A percentile compares a stretch with the other conserved stretches of the same genome.
phyloP scores from a whole-genome alignment of 1,140 invertebrate genomes.

The Drosophila orena region DNA sequence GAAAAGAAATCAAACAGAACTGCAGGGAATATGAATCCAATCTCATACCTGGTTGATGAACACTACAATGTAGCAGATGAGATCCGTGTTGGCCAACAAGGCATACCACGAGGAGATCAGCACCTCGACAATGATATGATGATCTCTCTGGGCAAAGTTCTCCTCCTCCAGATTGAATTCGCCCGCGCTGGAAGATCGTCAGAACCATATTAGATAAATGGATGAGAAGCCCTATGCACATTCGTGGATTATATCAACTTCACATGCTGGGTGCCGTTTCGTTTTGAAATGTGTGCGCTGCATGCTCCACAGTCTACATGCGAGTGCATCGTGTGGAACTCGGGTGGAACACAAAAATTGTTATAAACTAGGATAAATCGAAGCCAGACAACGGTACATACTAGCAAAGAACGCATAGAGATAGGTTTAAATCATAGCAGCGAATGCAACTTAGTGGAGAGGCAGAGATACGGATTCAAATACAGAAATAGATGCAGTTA shows the following conservation, averaged over 20 bases:
- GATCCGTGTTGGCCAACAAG: slow-evolving; percentile 95
- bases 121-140: slow-evolving; percentile 84
- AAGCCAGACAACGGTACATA: slow-evolving; percentile 75
- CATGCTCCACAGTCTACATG: slow-evolving; percentile 69
- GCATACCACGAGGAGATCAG: slow-evolving; percentile 92
- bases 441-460: slow-evolving; percentile 60
- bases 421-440: slow-evolving; percentile 70
- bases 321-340: slow-evolving; percentile 35
- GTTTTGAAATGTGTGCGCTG: slow-evolving; percentile 62
- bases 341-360: slow-evolving; percentile 32
- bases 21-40: too few species aligned
- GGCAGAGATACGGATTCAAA: slow-evolving; percentile 39
- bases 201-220: slow-evolving; percentile 10
- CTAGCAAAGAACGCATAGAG: slow-evolving; percentile 77
- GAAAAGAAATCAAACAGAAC: background rate
- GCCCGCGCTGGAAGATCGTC: slow-evolving; percentile 64
- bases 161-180: slow-evolving; percentile 78
- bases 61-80: slow-evolving; percentile 98
- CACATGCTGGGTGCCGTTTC: slow-evolving; percentile 55
- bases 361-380: slow-evolving; percentile 23
- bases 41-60: slow-evolving; percentile 93
- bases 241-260: slow-evolving; percentile 26
- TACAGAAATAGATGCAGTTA: slow-evolving; percentile 49
- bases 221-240: background rate
- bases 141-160: slow-evolving; percentile 81